Base-by-base conservation (phyloP, 1,140 invertebrate species). In the Pinna nobilis region DNA sequence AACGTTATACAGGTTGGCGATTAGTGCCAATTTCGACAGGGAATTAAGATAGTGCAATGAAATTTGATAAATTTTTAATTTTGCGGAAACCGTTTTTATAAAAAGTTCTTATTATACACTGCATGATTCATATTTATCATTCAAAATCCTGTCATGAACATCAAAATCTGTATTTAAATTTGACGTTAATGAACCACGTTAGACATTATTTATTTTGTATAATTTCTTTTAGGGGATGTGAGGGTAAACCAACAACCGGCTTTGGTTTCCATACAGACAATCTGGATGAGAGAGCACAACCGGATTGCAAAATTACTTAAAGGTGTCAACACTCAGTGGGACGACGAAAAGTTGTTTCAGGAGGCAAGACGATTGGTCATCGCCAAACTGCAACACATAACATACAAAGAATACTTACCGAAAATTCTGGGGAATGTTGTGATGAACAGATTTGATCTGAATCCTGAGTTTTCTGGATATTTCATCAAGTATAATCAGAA, bases 261-360 rank as follows among this genome's bases (percentile, higher is more conserved):
- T 1, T 90, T 99, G 3, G 90, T 96, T 30, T 93, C 95, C 20
- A 98, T 99, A 94, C 98, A 99, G 84, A 98, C 97, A 0, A 90
- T 99, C 63, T 99, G 95, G 94, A 92, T 99, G 88, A 89, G 98
- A 28, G 96, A 99, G 84, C 98, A 99, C 86, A 99, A 99, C 84
- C 91, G 96, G 60, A 90, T 99, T 44, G 97, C 97, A 1, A 44
- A 55, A 15, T n/a, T 30, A 33, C n/a, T 74, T 5, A 53, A 47
- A 35, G 33, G 9, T n/a, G 25, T 50, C 11, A 98, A 98, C 89
- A 94, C 95, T 0, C 93, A 94, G 70, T 98, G 97, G 97, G 41
- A 51, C 20, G 93, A 96, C 0, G 96, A 99, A 72, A 94, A 91
- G 57, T 81, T 98, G 2, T 99, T 95, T 84, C 94, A 98, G 83